Evolutionary conservation across 2,888 invertebrate genomes (phyloP), one percentile per base, ranked within the genome.

Genomic region (Mythimna impura): DNA sequence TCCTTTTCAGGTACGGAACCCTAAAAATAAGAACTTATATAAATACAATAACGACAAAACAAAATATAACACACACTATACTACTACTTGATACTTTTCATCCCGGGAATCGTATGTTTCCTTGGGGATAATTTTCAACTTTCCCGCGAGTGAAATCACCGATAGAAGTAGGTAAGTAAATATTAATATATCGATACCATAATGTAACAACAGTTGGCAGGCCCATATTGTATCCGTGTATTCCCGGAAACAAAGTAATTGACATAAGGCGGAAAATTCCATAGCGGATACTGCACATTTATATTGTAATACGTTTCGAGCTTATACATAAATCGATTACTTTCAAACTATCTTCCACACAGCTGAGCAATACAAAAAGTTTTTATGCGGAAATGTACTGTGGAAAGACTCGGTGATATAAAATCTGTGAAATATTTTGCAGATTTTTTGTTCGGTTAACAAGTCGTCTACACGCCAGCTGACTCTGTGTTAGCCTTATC

Each of bases 311-410:
- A 58, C 9, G 20, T 30, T 69, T 8, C 30, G 22, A 54, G 34
- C 25, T n/a, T n/a, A n/a, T n/a, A n/a, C n/a, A n/a, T 52, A 58
- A 63, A 69, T 69, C 14, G 9, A 74, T 62, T 57, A 62, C 70
- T 54, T 64, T 78, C 3, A 47, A n/a, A 54, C 36, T 36, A 78
- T 64, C 47, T 7, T 9, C 20, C 10, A 20, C 20, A 36, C 58
- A 78, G 36, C 63, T 78, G 71, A 64, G 47, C 14, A 52, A n/a
- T 8, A 36, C 12, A 36, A 40, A 47, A 25, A 6, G 30, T 20
- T 66, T 43, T 55, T 22, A 58, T 58, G n/a, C 7, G 40, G 12
- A 58, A 52, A 47, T 64, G 25, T 66, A 50, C 22, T 66, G 47
- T 47, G 60, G 17, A 36, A 34, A 61, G 4, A 61, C 20, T 36